phyloP scores from a whole-genome alignment of 2,888 invertebrate genomes.

The Lycophotia porphyrea region DNA sequence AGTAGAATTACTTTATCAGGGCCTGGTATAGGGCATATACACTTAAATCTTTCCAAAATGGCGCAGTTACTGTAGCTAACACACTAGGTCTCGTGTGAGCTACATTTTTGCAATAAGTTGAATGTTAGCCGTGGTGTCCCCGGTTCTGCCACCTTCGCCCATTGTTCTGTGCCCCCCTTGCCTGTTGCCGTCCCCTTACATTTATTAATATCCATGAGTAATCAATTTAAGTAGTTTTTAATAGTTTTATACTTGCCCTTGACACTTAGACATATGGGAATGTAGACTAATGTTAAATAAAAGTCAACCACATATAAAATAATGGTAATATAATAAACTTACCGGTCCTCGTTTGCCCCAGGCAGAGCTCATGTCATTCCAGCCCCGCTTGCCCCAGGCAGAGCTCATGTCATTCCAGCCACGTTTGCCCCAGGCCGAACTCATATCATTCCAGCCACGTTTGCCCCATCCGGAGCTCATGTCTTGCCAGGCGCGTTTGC shows the following conservation, averaged over 20 bases:
- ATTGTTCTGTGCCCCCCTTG: neutral
- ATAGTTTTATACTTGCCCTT: constrained; percentile 1
- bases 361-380: constrained; percentile 90
- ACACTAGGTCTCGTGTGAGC: neutral
- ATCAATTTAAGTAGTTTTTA: constrained; percentile 1
- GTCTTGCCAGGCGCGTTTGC: constrained; percentile 91
- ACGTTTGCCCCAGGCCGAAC: constrained; percentile 90
- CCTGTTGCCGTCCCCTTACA: neutral
- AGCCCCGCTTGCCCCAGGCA: constrained; percentile 91
- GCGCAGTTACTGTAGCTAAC: neutral
- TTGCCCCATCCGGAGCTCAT: constrained; percentile 91
- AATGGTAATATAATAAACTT: constrained; percentile 62
- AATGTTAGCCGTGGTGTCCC: neutral
- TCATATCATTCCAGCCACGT: constrained; percentile 90
- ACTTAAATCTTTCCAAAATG: neutral
- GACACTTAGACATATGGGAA: constrained; percentile 12
- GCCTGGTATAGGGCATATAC: neutral
- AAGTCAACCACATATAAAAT: neutral
- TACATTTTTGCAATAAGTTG: neutral
- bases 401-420: constrained; percentile 91
- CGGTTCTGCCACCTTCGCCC: neutral
- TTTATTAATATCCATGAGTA: neutral
- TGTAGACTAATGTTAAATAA: neutral
- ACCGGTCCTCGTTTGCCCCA: constrained; percentile 91
- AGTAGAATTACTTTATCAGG: neutral